Percentiles rank a stretch among this genome's conserved stretches.
These are phyloP conservation scores for Pseudococcus longispinus DNA, from an alignment of 2,888 invertebrate species.

Conservation along the genomic window DNA sequence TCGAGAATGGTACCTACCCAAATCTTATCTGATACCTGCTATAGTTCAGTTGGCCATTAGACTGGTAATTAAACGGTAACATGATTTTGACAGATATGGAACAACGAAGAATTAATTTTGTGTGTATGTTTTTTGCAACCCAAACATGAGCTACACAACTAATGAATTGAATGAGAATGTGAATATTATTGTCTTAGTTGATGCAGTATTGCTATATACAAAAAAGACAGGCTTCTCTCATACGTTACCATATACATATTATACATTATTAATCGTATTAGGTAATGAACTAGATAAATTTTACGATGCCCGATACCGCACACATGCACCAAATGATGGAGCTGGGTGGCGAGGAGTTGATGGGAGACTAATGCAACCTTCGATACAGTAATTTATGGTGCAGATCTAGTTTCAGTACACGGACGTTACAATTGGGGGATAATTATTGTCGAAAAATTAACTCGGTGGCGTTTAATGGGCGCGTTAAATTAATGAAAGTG, in stretches of 20 bases:
- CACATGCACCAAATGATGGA: background rate
- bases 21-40: background rate
- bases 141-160: background rate
- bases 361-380: constrained; percentile 35
- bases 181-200: background rate
- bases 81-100: constrained; percentile 33
- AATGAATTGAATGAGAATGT: constrained; percentile 4
- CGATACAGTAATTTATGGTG: background rate
- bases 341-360: background rate
- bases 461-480: background rate
- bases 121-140: background rate
- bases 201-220: background rate
- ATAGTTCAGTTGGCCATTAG: background rate
- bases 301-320: background rate
- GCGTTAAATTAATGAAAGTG: constrained; percentile 6
- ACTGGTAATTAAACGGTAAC: background rate
- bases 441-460: constrained; percentile 1
- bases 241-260: background rate
- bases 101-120: background rate
- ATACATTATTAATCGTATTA: background rate
- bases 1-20: background rate
- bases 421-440: constrained; percentile 5
- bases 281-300: constrained; percentile 13
- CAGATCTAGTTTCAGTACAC: background rate
- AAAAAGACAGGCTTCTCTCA: background rate